These are phyloP conservation scores for Oryzias curvinotus DNA, from an alignment of 2,113 vertebrate species.

Conservation along the genomic window DNA sequence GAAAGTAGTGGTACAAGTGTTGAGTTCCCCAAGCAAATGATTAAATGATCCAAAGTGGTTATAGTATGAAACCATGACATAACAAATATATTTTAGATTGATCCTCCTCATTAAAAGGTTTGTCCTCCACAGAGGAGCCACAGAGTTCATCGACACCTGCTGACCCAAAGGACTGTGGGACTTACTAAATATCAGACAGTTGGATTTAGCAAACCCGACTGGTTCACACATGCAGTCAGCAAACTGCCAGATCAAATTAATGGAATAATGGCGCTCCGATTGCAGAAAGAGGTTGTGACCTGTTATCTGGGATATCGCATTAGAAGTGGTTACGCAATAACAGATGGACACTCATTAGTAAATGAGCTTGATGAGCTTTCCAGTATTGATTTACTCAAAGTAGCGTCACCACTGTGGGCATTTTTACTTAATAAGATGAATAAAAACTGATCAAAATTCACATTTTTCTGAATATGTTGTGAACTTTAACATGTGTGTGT, in stretches of 20 bases:
- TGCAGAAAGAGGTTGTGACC: conserved; percentile 29
- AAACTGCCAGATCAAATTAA: conserved; percentile 47
- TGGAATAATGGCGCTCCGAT: conserved; percentile 46
- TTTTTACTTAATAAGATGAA: conserved; percentile 12
- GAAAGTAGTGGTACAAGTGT: conserved; percentile 43
- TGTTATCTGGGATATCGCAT: conserved; percentile 35
- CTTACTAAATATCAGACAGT: conserved; percentile 3
- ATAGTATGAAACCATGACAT: no score
- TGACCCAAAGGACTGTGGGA: no score
- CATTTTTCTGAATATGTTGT: neutral
- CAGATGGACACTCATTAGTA: conserved; percentile 69
- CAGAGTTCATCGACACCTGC: no score
- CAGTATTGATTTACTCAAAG: conserved; percentile 23
- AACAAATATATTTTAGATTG: no score
- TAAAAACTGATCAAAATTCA: conserved; percentile 22
- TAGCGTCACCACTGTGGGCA: conserved; percentile 18
- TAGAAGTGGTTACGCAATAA: conserved; percentile 40
- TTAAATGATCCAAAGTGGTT: neutral
- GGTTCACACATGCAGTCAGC: conserved; percentile 20
- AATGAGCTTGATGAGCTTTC: conserved; percentile 57
- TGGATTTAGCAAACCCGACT: conserved; percentile 5
- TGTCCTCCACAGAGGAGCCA: no score
- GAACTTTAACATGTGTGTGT: neutral
- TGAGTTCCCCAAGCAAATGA: conserved; percentile 15
- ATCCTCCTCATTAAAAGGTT: no score